phyloP scores from a whole-genome alignment of 1,140 invertebrate species.

The Colletes gigas region DNA sequence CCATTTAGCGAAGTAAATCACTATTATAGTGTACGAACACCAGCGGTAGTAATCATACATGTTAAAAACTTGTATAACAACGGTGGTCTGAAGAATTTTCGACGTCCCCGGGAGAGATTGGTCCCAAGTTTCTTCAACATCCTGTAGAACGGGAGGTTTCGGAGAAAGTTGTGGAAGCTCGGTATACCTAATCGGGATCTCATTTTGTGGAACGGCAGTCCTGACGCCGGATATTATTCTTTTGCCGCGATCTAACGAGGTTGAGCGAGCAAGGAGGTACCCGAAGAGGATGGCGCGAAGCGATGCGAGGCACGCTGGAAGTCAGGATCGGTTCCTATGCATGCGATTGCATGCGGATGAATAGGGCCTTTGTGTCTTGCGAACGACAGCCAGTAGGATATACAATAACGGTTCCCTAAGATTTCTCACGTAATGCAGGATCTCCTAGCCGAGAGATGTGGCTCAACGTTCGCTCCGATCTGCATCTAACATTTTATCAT shows the following conservation, averaged over 20 bases:
- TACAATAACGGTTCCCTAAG: slow-evolving; percentile 65
- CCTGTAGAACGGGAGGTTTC: not conserved
- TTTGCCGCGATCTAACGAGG: slow-evolving; percentile 48
- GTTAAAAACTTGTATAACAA: too few relatives aligned
- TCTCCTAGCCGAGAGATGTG: slow-evolving; percentile 42
- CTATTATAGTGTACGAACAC: too few relatives aligned
- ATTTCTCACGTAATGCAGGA: slow-evolving; percentile 66
- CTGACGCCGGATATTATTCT: slow-evolving; percentile 45
- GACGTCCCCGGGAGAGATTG: not conserved
- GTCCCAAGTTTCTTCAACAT: not conserved
- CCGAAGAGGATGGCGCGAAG: slow-evolving; percentile 53
- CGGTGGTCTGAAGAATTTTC: too few relatives aligned
- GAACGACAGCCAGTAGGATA: slow-evolving; percentile 65
- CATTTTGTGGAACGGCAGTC: slow-evolving; percentile 19
- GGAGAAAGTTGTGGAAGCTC: slow-evolving; percentile 20
- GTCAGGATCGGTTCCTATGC: slow-evolving; percentile 63
- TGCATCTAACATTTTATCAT: slow-evolving; percentile 42
- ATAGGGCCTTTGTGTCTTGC: slow-evolving; percentile 68
- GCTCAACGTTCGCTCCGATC: slow-evolving; percentile 45
- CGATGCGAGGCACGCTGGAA: slow-evolving; percentile 61
- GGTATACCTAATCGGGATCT: slow-evolving; percentile 31
- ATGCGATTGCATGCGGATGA: slow-evolving; percentile 65
- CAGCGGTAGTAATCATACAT: too few relatives aligned
- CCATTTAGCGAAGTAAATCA: too few relatives aligned
- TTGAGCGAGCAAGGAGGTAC: slow-evolving; percentile 52